phyloP scores from a whole-genome alignment of 2,113 vertebrate species.

The Atrichornis clamosus region DNA sequence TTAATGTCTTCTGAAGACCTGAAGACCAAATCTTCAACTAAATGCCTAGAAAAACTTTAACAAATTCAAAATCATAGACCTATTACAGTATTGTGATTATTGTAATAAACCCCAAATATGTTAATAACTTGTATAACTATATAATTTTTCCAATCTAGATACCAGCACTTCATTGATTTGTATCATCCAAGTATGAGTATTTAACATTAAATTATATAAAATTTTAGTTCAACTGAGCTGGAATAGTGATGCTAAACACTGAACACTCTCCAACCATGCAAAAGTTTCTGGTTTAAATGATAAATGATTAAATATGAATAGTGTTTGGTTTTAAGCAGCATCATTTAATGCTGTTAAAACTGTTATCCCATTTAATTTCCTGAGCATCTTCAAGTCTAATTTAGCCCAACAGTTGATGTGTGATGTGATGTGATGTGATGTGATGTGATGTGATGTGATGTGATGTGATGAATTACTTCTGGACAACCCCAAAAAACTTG shows the following conservation, averaged over 20 bases:
- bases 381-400: not conserved
- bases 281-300: not conserved
- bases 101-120: not conserved
- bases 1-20: not conserved
- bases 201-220: not conserved
- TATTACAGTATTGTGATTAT: not conserved
- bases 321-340: not conserved
- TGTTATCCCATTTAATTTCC: not conserved
- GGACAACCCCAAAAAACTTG: not conserved
- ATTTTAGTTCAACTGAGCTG: not conserved
- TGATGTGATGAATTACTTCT: not conserved
- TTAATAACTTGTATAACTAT: not conserved
- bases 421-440: not conserved
- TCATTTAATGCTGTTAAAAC: not conserved
- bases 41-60: not conserved
- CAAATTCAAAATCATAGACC: not conserved
- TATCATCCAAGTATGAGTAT: not conserved
- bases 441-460: not conserved
- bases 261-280: not conserved
- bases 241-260: not conserved
- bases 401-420: not conserved
- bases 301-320: not conserved
- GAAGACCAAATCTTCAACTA: not conserved
- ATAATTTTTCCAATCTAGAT: not conserved
- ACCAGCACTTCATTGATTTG: not conserved